Evolutionary conservation across 2,888 invertebrate genomes (phyloP).

Genomic region (Melieria omissa): DNA sequence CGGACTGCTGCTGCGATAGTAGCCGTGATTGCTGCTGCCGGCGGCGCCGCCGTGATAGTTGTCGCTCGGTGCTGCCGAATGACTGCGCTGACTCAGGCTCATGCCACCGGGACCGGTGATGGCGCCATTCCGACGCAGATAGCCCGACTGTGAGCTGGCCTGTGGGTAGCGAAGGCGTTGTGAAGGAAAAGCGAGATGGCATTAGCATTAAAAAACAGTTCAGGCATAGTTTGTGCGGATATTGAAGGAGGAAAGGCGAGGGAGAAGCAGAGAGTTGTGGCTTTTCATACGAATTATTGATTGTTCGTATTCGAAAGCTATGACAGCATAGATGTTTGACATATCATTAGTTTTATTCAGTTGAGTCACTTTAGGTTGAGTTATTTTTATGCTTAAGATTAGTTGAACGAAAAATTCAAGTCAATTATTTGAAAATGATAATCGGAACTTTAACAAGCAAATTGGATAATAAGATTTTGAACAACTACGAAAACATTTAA

Average conservation of each 20-base stretch:
- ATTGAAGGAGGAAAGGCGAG: background rate
- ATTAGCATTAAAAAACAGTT: background rate
- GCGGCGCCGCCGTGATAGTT: slow-evolving; percentile 59
- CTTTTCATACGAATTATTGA: background rate
- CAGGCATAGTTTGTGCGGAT: background rate
- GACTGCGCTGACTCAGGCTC: slow-evolving; percentile 75
- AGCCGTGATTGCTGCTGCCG: slow-evolving; percentile 47
- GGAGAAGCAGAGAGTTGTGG: background rate
- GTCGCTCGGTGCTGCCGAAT: slow-evolving; percentile 82
- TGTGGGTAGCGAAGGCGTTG: background rate
- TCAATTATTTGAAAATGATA: too few relatives aligned
- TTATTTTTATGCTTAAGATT: too few relatives aligned
- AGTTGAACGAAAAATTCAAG: too few relatives aligned
- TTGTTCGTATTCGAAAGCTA: too few relatives aligned
- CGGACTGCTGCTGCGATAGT: slow-evolving; percentile 79
- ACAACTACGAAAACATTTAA: too few relatives aligned
- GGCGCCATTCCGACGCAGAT: slow-evolving; percentile 67
- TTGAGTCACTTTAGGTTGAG: too few relatives aligned
- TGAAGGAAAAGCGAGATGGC: too few relatives aligned
- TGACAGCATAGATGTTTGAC: too few relatives aligned
- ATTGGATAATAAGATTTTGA: too few relatives aligned
- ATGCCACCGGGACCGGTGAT: slow-evolving; percentile 65
- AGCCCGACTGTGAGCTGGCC: slow-evolving; percentile 50
- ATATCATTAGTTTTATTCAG: too few relatives aligned
- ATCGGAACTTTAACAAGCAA: too few relatives aligned